Evolutionary conservation across 1,140 invertebrate genomes (phyloP).

Genomic region (Dinoponera quadriceps): DNA sequence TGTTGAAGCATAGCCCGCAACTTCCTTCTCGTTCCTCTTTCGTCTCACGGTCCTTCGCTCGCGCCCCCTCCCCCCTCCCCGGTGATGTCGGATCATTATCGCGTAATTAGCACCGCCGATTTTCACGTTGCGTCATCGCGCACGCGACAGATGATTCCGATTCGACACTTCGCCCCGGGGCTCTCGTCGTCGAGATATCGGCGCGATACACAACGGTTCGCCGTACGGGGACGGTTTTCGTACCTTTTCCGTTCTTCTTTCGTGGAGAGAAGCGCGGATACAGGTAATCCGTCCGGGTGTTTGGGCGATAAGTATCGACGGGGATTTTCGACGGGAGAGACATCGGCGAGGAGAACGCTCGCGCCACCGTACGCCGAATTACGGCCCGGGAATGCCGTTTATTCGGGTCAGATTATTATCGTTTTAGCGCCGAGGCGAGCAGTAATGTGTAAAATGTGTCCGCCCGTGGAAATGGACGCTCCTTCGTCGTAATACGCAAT

Average conservation of each 20-base stretch:
- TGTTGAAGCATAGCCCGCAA: conserved; percentile 16
- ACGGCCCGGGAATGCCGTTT: neutral
- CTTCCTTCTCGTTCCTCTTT: conserved; percentile 43
- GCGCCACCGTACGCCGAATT: conserved; percentile 1
- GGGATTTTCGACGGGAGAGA: conserved; percentile 19
- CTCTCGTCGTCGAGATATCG: neutral
- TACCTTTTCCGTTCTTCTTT: too few species aligned
- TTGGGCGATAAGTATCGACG: conserved; percentile 6
- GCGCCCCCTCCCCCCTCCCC: neutral
- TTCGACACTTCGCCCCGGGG: neutral
- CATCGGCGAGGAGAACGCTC: neutral
- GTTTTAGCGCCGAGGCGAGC: neutral
- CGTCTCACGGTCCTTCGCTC: conserved; percentile 19
- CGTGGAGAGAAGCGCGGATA: too few species aligned
- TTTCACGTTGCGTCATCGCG: conserved; percentile 68
- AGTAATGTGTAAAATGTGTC: neutral
- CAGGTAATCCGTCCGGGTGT: neutral
- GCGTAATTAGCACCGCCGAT: conserved; percentile 73
- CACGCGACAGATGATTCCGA: conserved; percentile 58
- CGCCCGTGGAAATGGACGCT: neutral
- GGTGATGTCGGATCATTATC: conserved; percentile 66
- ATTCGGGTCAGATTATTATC: conserved; percentile 40
- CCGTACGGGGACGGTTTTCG: neutral
- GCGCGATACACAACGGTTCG: neutral
- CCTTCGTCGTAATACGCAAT: neutral